Evolutionary conservation across 2,797 vertebrate species (phyloP), one percentile per base, ranked within the genome.

Genomic region (Nannoperca australis): DNA sequence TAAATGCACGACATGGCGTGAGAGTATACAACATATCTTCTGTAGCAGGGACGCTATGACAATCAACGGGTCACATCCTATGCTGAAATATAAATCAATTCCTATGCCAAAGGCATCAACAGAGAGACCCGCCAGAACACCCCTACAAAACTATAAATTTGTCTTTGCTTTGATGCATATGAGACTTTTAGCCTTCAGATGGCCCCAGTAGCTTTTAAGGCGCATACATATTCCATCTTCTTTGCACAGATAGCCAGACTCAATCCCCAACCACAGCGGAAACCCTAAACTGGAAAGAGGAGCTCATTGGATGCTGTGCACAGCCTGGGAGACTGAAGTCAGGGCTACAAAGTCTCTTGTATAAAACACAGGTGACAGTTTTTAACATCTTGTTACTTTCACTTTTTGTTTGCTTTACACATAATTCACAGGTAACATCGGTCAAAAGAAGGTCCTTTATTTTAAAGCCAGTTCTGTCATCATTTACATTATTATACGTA

Each of bases 21-120:
- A 55, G 3, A 30, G 3, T 0, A 17, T 62, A 47, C 0, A 1
- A 15, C 1, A 58, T 56, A 45, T 59, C n/a, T 40, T 15, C 18
- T 64, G 18, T 50, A 56, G 20, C 24, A 34, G 20, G 47, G 10
- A 22, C 0, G 18, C 47, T 14, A 17, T 0, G 0, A 47, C 14
- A 54, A 55, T 67, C 27, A 67, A 47, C 14, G 14, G 34, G 68
- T 36, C 38, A 3, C 15, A 67, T 60, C 24, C 1, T 27, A 20
- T 10, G 1, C 49, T 61, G 12, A 61, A 60, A 24, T 40, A 54
- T 27, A 22, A 49, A 70, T 47, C 30, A 30, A 30, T 15, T 56
- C 34, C n/a, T 36, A 10, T 30, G 53, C 30, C 53, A 40, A 49
- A 63, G 45, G 56, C 38, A 66, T 72, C 62, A 78, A 54, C 40